Evolutionary conservation across 2,797 vertebrate species (phyloP), one percentile per base, ranked within the genome.

Genomic region (Lepus oiostolus): DNA sequence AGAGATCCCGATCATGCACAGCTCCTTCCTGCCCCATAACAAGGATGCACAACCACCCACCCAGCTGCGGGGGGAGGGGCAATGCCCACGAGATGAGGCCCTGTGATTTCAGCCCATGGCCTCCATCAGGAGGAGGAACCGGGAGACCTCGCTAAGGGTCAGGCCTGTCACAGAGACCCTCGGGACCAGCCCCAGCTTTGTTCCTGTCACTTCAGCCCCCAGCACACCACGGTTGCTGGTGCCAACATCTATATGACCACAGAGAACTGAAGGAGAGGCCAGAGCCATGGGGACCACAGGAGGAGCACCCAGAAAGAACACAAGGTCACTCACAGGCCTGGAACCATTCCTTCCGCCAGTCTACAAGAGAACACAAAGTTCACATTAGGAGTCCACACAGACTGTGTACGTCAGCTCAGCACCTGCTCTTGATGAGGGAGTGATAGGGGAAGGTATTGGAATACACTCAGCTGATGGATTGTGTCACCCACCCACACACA

Each of bases 321-420:
- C 1, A 1, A 62, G 60, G 24, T 63, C 79, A 88, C 94, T 92
- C 89, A 92, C 89, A 77, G 10, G 16, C 17, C 93, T 77, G 74
- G 83, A 95, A 95, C 14, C 17, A 2, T 5, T 94, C 68, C 74
- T 85, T 90, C 72, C 50, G 9, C 96, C 94, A 90, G 3, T 85
- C 93, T 94, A 28, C 16, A 85, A 82, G 50, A 85, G 30, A 88
- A 79, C 30, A 47, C 9, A 81, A 0, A 17, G 19, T 85, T 11
- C 4, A 42, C 42, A 0, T 72, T 4, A 77, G 42, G n/a, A 26
- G 12, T 47, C 19, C 26, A 5, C 47, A 87, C 30, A 68, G 14
- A 50, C 42, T 4, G 0, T 8, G 54, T 35, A 7, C 21, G 38
- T 32, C 5, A 22, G 6, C 2, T 63, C 32, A 12, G 2, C 19